Evolutionary conservation across 2,113 vertebrate genomes (phyloP).

Genomic region (Trochalopteron elliotii): DNA sequence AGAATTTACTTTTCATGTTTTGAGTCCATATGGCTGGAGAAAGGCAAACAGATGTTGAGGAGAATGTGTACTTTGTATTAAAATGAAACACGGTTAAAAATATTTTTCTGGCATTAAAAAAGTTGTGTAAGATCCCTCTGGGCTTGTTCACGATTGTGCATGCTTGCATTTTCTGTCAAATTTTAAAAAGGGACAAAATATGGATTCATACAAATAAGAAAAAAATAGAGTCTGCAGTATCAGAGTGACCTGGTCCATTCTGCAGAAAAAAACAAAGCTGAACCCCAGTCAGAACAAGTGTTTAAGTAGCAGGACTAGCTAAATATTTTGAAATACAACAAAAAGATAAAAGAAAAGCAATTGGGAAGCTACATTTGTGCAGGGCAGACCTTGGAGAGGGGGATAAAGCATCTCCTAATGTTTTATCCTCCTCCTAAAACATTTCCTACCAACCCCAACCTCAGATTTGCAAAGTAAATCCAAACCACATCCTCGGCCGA

Average conservation of each 20-base stretch:
- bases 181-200: neutral
- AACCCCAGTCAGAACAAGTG: neutral
- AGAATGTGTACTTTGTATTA: constrained; percentile 23
- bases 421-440: neutral
- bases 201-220: neutral
- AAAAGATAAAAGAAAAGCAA: neutral
- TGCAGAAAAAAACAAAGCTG: neutral
- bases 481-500: accelerated
- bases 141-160: neutral
- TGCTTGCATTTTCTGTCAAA: neutral
- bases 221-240: neutral
- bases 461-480: neutral
- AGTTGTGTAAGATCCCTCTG: neutral
- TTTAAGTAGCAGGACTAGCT: neutral
- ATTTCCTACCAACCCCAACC: neutral
- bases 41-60: constrained; percentile 4
- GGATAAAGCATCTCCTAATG: neutral
- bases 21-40: constrained; percentile 6
- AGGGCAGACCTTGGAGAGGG: neutral
- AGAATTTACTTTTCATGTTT: neutral
- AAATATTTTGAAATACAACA: neutral
- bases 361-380: neutral
- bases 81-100: neutral
- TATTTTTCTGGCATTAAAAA: neutral
- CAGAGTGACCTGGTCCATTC: neutral